Evolutionary conservation across 2,888 invertebrate species (phyloP).

Genomic region (Orthosia gracilis): DNA sequence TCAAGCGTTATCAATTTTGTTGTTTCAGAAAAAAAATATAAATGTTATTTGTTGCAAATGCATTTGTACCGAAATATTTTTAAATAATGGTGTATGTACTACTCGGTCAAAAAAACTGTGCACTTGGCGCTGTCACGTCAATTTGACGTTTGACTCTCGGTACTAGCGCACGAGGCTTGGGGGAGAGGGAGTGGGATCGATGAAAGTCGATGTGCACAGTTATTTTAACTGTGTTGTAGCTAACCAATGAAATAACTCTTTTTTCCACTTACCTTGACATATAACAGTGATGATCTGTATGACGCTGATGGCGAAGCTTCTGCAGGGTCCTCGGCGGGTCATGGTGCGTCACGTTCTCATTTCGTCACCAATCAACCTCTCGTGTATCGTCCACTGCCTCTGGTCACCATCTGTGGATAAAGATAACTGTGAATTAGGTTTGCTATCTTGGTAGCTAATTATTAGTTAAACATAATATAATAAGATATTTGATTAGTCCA

Average conservation of each 20-base stretch:
- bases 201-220: no score
- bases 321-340: conserved; percentile 84
- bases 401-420: conserved; percentile 70
- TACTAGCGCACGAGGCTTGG: no score
- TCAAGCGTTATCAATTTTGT: background rate
- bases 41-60: no score
- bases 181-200: no score
- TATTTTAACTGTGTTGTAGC: no score
- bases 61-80: no score
- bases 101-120: no score
- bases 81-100: no score
- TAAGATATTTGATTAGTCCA: background rate
- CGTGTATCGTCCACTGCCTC: conserved; percentile 40
- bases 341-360: conserved; percentile 77
- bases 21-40: background rate
- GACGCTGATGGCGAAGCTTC: conserved; percentile 90
- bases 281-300: conserved; percentile 92
- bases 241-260: no score
- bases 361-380: conserved; percentile 65
- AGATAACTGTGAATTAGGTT: background rate
- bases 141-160: no score
- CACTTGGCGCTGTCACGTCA: no score
- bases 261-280: conserved; percentile 88
- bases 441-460: background rate
- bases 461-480: background rate